A percentile compares a stretch with the other conserved stretches of the same genome.
Evolutionary conservation across 2,797 vertebrate genomes (phyloP).

Genomic region (Sparidentex hasta): DNA sequence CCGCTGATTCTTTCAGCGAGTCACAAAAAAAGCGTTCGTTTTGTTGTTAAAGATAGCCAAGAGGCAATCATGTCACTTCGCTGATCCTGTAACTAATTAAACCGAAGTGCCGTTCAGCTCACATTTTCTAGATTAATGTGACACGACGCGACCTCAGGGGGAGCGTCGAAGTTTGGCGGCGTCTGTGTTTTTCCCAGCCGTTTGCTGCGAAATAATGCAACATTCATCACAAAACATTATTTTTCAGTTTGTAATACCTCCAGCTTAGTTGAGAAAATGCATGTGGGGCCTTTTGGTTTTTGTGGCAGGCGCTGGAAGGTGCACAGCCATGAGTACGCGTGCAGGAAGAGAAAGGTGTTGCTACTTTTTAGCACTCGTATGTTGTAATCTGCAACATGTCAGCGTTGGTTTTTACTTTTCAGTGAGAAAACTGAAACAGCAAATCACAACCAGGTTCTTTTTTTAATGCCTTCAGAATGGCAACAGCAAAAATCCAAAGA

Average conservation of each 20-base stretch:
- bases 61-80: not conserved
- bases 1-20: constrained; percentile 11
- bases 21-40: constrained; percentile 10
- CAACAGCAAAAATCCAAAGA: not conserved
- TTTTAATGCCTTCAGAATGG: not conserved
- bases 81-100: not conserved
- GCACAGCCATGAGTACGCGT: constrained; percentile 28
- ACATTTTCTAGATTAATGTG: constrained; percentile 20
- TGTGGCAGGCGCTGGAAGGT: constrained; percentile 23
- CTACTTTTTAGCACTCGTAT: constrained; percentile 33
- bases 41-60: constrained; percentile 3
- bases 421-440: constrained; percentile 16
- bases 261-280: not conserved
- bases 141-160: not conserved
- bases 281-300: constrained; percentile 17
- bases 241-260: constrained; percentile 2
- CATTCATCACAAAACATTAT: not conserved
- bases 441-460: constrained; percentile 24
- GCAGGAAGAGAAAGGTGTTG: constrained; percentile 66
- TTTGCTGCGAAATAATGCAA: not conserved
- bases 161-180: not conserved
- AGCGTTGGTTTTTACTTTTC: not conserved
- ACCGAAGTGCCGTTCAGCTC: constrained; percentile 3
- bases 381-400: constrained; percentile 3
- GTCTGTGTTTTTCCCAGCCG: not conserved